These are phyloP conservation scores for Ophioninae sp. DNA, from an alignment of 2,888 invertebrate genomes.

Conservation along the genomic window DNA sequence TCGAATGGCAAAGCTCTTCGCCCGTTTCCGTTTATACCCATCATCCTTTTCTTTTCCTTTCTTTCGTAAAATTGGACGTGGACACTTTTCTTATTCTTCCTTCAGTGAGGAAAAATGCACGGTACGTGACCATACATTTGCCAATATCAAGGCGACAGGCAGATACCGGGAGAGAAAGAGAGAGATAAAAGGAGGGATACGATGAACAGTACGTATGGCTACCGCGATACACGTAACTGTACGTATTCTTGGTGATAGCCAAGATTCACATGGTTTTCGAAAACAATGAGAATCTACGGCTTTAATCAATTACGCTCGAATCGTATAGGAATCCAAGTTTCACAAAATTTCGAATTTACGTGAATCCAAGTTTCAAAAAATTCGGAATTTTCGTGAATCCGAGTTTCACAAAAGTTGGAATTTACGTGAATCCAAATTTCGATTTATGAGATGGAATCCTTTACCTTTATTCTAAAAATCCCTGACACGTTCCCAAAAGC, in stretches of 20 bases:
- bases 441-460: too few relatives aligned
- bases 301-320: background rate
- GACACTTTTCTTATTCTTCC: constrained; percentile 42
- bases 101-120: constrained; percentile 39
- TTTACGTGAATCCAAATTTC: too few relatives aligned
- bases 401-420: too few relatives aligned
- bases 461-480: too few relatives aligned
- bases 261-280: constrained; percentile 20
- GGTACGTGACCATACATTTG: constrained; percentile 54
- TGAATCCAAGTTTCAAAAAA: too few relatives aligned
- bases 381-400: too few relatives aligned
- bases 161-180: background rate
- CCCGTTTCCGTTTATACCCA: constrained; percentile 34
- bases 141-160: constrained; percentile 26
- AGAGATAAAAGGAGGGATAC: background rate
- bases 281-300: constrained; percentile 10
- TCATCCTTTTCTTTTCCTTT: constrained; percentile 26
- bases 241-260: background rate
- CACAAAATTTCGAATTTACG: too few relatives aligned
- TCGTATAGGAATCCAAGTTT: background rate
- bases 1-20: constrained; percentile 42
- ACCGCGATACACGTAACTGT: constrained; percentile 6
- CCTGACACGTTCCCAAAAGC: too few relatives aligned
- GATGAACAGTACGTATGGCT: background rate
- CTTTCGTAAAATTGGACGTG: constrained; percentile 44